Evolutionary conservation across 2,888 invertebrate genomes (phyloP).

Genomic region (Papilio gigon): DNA sequence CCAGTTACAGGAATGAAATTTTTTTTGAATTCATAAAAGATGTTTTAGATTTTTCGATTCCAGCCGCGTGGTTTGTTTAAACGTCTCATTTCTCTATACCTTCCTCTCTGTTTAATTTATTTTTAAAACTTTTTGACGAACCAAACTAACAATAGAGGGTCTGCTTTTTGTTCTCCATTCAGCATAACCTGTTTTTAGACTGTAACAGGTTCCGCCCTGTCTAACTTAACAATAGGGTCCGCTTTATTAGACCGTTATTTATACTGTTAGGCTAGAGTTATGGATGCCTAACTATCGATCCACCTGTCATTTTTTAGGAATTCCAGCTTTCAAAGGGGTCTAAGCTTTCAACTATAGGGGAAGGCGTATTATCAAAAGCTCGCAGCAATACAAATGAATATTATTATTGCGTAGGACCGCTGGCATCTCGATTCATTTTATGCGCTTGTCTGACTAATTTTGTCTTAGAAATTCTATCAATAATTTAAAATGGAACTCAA

Average conservation of each 20-base stretch:
- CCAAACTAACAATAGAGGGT: conserved; percentile 2
- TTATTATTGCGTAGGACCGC: too few relatives aligned
- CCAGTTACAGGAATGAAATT: background rate
- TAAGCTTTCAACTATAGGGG: too few relatives aligned
- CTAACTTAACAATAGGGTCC: conserved; percentile 16
- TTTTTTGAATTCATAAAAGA: too few relatives aligned
- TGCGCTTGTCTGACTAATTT: too few relatives aligned
- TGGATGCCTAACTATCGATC: background rate
- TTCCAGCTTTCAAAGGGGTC: background rate
- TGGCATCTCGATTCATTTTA: too few relatives aligned
- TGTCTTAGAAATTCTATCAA: too few relatives aligned
- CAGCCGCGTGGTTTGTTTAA: background rate
- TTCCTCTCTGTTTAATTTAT: background rate
- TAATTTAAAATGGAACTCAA: too few relatives aligned
- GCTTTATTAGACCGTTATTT: conserved; percentile 2
- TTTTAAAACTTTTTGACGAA: conserved; percentile 16
- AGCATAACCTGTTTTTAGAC: conserved; percentile 1
- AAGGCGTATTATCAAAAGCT: too few relatives aligned
- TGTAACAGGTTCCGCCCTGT: conserved; percentile 14
- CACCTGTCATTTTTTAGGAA: background rate
- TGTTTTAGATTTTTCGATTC: background rate
- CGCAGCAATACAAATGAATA: too few relatives aligned
- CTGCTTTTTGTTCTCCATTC: conserved; percentile 10
- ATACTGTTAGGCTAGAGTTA: conserved; percentile 3
- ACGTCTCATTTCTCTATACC: background rate